These are phyloP conservation scores for Elysia crispata DNA, from an alignment of 2,888 invertebrate genomes.

Conservation along the genomic window DNA sequence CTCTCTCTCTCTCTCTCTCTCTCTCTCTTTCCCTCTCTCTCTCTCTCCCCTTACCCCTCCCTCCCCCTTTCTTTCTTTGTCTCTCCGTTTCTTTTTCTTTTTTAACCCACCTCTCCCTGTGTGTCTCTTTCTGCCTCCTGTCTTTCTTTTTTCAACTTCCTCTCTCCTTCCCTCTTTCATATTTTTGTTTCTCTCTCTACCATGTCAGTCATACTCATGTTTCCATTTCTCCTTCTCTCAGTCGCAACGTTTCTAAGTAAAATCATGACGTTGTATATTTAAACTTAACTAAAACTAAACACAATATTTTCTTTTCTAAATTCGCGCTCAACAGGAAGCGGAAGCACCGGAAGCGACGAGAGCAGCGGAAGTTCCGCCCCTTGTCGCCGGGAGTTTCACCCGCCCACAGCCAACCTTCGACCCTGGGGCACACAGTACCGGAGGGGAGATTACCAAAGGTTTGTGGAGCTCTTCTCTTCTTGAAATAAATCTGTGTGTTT, in stretches of 20 bases:
- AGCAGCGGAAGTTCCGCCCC: conserved; percentile 49
- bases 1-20: conserved; percentile 21
- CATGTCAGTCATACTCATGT: too few species aligned
- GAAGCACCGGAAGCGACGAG: conserved; percentile 43
- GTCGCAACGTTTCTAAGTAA: too few species aligned
- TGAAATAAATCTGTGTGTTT: too few species aligned
- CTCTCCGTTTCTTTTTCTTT: neutral
- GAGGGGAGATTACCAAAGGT: conserved; percentile 52
- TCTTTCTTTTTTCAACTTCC: neutral
- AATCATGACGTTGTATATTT: too few species aligned
- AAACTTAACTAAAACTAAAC: too few species aligned
- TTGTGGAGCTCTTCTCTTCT: too few species aligned
- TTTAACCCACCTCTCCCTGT: neutral
- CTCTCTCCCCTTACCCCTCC: neutral
- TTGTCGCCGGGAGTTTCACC: conserved; percentile 43
- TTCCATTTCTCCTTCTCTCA: neutral
- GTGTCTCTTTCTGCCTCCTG: too few species aligned
- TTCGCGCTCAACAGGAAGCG: conserved; percentile 32
- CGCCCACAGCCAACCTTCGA: conserved; percentile 54
- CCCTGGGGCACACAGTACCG: conserved; percentile 42
- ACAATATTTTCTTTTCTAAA: neutral
- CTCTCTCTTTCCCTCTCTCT: conserved; percentile 10
- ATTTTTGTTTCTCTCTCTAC: conserved; percentile 34
- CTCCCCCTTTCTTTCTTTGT: too few species aligned
- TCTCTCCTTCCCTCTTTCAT: conserved; percentile 2